A percentile compares a stretch with the other conserved stretches of the same genome.
These are phyloP conservation scores for Psococerastis gibbosa DNA, from an alignment of 2,888 invertebrate genomes.

Conservation along the genomic window DNA sequence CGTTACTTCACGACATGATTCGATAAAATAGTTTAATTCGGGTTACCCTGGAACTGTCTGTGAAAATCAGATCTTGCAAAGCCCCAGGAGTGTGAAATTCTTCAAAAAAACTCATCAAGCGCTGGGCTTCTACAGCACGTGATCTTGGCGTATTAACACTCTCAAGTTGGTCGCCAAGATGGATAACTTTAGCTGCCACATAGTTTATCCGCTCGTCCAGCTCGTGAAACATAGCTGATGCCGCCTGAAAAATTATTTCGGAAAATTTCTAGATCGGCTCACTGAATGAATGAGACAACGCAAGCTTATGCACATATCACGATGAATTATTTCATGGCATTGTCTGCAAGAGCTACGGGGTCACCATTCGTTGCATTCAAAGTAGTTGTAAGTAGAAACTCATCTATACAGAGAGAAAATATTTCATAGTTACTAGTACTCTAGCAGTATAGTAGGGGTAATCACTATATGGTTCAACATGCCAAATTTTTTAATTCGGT, in stretches of 20 bases:
- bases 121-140: constrained; percentile 85
- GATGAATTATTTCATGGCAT: too few species aligned
- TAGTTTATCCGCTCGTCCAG: constrained; percentile 90
- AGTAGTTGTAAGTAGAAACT: too few species aligned
- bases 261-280: too few species aligned
- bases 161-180: constrained; percentile 95
- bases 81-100: constrained; percentile 80
- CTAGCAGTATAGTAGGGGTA: too few species aligned
- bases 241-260: constrained; percentile 33
- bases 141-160: constrained; percentile 89
- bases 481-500: too few species aligned
- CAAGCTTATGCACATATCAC: too few species aligned
- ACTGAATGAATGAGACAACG: too few species aligned
- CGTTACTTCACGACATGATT: not conserved
- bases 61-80: constrained; percentile 67
- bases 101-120: constrained; percentile 75
- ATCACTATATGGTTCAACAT: too few species aligned
- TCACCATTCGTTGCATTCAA: too few species aligned
- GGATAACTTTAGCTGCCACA: constrained; percentile 92
- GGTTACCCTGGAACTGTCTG: constrained; percentile 55
- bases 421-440: too few species aligned
- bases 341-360: too few species aligned
- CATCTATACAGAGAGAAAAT: too few species aligned
- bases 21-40: not conserved
- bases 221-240: constrained; percentile 75